These are phyloP conservation scores for Vollenhovia emeryi DNA, from an alignment of 1,140 invertebrate genomes.

Conservation along the genomic window DNA sequence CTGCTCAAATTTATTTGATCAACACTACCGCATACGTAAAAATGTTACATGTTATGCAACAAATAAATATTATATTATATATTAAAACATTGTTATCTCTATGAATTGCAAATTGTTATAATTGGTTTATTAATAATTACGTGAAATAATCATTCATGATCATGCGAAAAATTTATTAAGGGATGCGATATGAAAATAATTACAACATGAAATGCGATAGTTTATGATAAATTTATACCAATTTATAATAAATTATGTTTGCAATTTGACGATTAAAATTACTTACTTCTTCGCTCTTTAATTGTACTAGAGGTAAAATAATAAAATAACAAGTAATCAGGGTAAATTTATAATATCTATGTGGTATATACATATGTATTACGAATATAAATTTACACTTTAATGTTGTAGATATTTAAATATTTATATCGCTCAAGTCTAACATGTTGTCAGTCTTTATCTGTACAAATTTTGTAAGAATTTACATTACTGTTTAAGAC, in stretches of 20 bases:
- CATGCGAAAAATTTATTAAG: neutral
- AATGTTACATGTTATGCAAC: neutral
- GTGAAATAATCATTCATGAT: neutral
- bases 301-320: neutral
- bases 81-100: neutral
- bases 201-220: neutral
- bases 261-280: neutral
- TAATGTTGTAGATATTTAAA: neutral
- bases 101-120: neutral
- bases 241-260: neutral
- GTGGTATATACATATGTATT: neutral
- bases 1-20: too few relatives aligned
- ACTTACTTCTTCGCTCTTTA: neutral
- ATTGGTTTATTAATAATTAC: constrained; percentile 6
- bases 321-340: neutral
- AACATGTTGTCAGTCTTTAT: neutral
- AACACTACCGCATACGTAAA: neutral
- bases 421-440: neutral
- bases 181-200: neutral
- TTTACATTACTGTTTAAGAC: neutral
- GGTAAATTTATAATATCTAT: too few relatives aligned
- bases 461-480: neutral
- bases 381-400: neutral
- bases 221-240: neutral
- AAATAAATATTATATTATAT: neutral